Evolutionary conservation across 92 coral and sea anemone genomes (phyloP).

Genomic region (Epizoanthus fatuus): DNA sequence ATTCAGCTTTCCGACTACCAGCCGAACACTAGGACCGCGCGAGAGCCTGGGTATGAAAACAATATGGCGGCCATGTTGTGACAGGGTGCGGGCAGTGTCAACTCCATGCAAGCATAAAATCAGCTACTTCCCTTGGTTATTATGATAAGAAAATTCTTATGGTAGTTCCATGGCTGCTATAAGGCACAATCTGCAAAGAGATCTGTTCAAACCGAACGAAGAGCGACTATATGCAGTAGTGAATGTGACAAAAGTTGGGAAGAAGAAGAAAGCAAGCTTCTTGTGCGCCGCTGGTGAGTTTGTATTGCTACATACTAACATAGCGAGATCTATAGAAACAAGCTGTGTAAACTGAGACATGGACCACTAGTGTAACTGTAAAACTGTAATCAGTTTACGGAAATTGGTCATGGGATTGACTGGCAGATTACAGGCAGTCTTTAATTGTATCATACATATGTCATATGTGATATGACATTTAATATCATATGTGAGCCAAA

Average conservation of each 20-base stretch:
- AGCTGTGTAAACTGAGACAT: too few relatives aligned
- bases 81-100: background rate
- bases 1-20: background rate
- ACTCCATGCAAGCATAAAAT: background rate
- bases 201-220: slow-evolving; percentile 95
- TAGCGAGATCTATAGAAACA: too few relatives aligned
- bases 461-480: too few relatives aligned
- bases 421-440: too few relatives aligned
- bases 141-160: background rate
- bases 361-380: too few relatives aligned
- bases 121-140: background rate
- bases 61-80: slow-evolving; percentile 54
- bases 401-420: too few relatives aligned
- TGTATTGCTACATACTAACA: background rate
- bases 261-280: slow-evolving; percentile 98
- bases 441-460: too few relatives aligned
- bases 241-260: slow-evolving; percentile 96
- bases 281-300: slow-evolving; percentile 95
- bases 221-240: slow-evolving; percentile 96
- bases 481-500: too few relatives aligned
- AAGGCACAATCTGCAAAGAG: slow-evolving; percentile 96
- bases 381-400: too few relatives aligned
- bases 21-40: background rate
- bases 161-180: slow-evolving; percentile 90
- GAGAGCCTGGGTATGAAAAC: slow-evolving; percentile 33